These are phyloP conservation scores for Rhinolophus ferrumequinum DNA, from an alignment of 2,113 vertebrate species.

Conservation along the genomic window DNA sequence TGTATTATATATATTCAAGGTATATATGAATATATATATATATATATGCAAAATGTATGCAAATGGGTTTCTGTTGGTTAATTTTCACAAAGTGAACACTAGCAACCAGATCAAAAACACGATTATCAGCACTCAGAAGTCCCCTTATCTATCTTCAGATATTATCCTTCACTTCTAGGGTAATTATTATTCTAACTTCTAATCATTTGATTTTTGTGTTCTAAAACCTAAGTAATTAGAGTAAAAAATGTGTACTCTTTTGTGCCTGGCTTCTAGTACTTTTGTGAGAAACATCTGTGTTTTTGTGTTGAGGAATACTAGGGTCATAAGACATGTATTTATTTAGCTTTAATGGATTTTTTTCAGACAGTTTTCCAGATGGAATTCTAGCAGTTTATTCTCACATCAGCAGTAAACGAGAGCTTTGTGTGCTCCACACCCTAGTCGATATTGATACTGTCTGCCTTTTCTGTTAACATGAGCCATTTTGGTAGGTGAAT, in stretches of 20 bases:
- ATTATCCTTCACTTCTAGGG: not conserved
- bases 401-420: not conserved
- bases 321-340: not conserved
- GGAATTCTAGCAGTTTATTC: not conserved
- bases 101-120: not conserved
- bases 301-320: not conserved
- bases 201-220: not conserved
- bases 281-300: not conserved
- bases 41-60: not conserved
- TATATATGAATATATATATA: not conserved
- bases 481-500: not conserved
- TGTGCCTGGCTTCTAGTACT: not conserved
- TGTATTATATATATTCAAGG: not conserved
- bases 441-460: not conserved
- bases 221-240: not conserved
- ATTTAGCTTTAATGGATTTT: not conserved
- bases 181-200: not conserved
- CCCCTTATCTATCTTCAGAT: not conserved
- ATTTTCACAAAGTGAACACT: not conserved
- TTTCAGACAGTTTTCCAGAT: not conserved
- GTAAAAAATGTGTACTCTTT: not conserved
- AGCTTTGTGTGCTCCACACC: not conserved
- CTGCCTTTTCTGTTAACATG: not conserved
- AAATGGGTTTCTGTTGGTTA: not conserved
- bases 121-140: not conserved